A percentile compares a stretch with the other conserved stretches of the same genome.
phyloP scores from a whole-genome alignment of 2,113 vertebrate genomes.

The Acanthochromis polyacanthus region DNA sequence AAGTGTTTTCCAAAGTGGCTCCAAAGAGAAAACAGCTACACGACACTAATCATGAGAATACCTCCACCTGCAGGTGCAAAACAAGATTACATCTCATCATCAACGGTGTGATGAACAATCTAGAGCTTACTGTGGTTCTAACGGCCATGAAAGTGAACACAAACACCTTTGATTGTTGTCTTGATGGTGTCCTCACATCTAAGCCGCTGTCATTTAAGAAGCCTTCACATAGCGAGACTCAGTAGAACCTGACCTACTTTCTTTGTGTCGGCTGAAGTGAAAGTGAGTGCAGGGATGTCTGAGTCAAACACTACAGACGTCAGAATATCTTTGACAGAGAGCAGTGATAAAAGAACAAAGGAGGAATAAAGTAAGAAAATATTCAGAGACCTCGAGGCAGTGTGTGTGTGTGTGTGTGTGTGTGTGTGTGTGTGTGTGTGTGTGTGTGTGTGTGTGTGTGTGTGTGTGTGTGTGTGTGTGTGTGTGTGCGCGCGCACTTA shows the following conservation, averaged over 20 bases:
- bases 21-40: background rate
- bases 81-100: constrained; percentile 59
- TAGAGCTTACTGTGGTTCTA: constrained; percentile 6
- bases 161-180: constrained; percentile 51
- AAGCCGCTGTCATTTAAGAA: constrained; percentile 46
- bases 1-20: background rate
- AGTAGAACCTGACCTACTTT: constrained; percentile 74
- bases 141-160: constrained; percentile 29
- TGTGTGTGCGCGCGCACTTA: background rate
- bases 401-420: constrained; percentile 4
- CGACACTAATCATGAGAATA: constrained; percentile 61
- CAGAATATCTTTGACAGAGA: constrained; percentile 58
- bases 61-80: constrained; percentile 76
- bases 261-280: constrained; percentile 40
- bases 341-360: constrained; percentile 61
- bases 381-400: constrained; percentile 28
- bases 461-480: constrained; percentile 4
- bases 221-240: constrained; percentile 36
- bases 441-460: background rate
- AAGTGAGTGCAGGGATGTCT: constrained; percentile 51
- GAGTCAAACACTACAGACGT: constrained; percentile 54
- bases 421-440: constrained; percentile 6
- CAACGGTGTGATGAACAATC: constrained; percentile 36
- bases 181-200: constrained; percentile 35
- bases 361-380: constrained; percentile 45